Evolutionary conservation across 2,797 vertebrate genomes (phyloP), one percentile per base, ranked within the genome.

Genomic region (Anabas testudineus): DNA sequence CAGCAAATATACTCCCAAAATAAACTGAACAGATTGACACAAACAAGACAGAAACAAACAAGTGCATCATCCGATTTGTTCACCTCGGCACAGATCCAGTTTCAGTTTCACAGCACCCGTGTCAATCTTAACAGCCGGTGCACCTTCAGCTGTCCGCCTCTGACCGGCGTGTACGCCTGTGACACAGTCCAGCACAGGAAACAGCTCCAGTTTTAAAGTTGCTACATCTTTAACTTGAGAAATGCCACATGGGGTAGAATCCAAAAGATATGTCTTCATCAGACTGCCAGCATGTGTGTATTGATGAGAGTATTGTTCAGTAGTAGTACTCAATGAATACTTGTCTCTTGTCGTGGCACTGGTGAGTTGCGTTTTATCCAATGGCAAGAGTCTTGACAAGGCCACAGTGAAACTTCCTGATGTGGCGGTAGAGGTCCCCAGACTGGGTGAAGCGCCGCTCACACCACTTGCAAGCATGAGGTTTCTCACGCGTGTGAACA

Each of bases 391-490:
- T 96, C 93, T 96, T 97, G 42, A 97, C 95, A 72, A 97, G 95
- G 94, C 97, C 96, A 82, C 97, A 97, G 93, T 99, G 98, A 92
- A 99, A 99, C 95, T 99, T 99, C 91, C 98, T 97, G 87, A 98
- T 97, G 59, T 99, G 98, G 90, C 98, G 96, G 88, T 99, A 99
- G 45, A 99, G 93, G 89, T 99, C 98, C 36, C 98, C 98, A 0
- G 98, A 99, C 90, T 99, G 98, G 0, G 98, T 99, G 94, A 99
- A 99, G 58, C 98, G 96, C 55, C 98, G 95, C 77, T 97, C 96
- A 0, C 98, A 99, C 97, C 98, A 99, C 91, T 97, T 98, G 87
- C 98, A 99, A 18, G 97, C 97, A 1, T 99, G 98, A 5, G 98
- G 98, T 74, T 99, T 99, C 92, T 99, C 98, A 0, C 98, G 93